A percentile compares a stretch with the other conserved stretches of the same genome.
phyloP scores from a whole-genome alignment of 1,140 invertebrate genomes.

The Homalodisca vitripennis region DNA sequence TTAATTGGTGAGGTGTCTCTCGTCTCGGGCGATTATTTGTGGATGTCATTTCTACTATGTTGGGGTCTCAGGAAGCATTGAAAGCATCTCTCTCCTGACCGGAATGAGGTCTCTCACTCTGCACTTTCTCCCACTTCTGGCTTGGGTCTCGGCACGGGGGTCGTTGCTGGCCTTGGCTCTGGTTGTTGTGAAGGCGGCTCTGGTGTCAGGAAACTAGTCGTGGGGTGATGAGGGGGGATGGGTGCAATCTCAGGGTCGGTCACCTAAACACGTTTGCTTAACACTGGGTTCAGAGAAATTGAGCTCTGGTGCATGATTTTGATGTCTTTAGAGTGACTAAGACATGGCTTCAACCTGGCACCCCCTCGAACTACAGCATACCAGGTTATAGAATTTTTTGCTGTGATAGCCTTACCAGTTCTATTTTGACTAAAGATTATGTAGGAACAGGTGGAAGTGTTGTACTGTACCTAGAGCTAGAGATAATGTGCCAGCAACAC shows the following conservation, averaged over 20 bases:
- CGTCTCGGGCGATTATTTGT: background rate
- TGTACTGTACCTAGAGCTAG: background rate
- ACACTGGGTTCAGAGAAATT: too few species aligned
- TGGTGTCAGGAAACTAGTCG: background rate
- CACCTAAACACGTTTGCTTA: too few species aligned
- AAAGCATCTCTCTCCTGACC: too few species aligned
- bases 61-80: background rate
- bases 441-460: background rate
- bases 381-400: too few species aligned
- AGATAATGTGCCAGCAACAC: background rate
- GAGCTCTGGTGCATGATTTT: too few species aligned
- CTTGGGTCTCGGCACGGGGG: too few species aligned
- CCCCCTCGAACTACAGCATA: too few species aligned
- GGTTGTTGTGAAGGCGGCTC: background rate
- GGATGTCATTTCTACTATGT: background rate
- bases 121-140: background rate
- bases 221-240: background rate
- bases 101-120: too few species aligned
- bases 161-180: background rate
- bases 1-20: background rate
- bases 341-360: too few species aligned
- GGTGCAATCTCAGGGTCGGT: background rate
- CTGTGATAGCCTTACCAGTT: background rate
- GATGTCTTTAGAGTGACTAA: too few species aligned
- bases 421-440: background rate